Percentiles rank a stretch among this genome's conserved stretches.
Conservation (phyloP, 2,797 vertebrate genomes). For the Pseudomugil gertrudae region DNA sequence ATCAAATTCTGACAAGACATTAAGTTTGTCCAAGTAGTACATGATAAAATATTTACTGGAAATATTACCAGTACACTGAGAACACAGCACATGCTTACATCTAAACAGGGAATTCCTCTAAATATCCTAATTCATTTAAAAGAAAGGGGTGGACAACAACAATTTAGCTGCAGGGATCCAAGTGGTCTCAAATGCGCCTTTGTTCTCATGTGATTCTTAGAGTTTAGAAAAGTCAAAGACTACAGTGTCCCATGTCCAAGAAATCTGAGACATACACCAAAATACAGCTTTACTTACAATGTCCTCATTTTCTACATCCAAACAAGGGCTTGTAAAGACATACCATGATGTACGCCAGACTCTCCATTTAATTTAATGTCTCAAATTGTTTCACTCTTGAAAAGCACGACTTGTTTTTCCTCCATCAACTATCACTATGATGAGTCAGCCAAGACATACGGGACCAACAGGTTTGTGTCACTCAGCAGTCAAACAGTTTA, state of each 20-base stretch:
- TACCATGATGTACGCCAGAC: not conserved
- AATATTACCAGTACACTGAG: not conserved
- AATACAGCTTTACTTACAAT: conserved; percentile 7
- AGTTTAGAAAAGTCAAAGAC: conserved; percentile 21
- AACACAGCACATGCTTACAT: conserved; percentile 12
- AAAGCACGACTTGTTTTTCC: conserved; percentile 2
- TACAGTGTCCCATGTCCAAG: conserved; percentile 8
- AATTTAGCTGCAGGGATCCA: conserved; percentile 5
- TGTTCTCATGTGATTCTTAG: conserved; percentile 47
- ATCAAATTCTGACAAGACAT: conserved; percentile 8
- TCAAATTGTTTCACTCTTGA: conserved; percentile 4
- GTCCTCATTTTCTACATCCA: conserved; percentile 1
- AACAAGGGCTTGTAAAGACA: not conserved
- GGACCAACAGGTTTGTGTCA: conserved; percentile 52
- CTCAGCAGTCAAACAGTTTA: not conserved
- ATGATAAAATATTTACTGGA: conserved; percentile 11
- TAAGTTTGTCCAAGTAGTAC: not conserved
- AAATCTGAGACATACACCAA: conserved; percentile 11
- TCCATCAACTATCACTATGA: conserved; percentile 7
- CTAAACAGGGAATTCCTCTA: conserved; percentile 20
- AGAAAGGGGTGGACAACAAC: conserved; percentile 11
- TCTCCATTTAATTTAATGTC: conserved; percentile 11
- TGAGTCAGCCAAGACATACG: conserved; percentile 47
- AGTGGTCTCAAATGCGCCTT: conserved; percentile 28
- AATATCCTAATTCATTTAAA: conserved; percentile 1